Conservation (phyloP, 2,888 invertebrate species). For the Dioctria rufipes region DNA sequence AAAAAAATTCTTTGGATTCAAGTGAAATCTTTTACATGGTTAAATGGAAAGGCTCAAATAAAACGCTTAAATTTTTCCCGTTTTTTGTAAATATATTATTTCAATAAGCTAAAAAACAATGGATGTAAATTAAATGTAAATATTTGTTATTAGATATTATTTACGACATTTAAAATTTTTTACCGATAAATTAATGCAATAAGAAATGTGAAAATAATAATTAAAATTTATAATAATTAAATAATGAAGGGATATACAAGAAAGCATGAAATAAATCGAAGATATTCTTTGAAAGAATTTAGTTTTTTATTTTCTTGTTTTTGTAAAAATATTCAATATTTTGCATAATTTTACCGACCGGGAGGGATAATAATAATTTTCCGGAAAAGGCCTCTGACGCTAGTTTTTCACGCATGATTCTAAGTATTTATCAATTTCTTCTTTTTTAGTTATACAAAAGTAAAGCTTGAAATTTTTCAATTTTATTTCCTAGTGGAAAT, state of each 20-base stretch:
- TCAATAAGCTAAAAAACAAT: conserved; percentile 32
- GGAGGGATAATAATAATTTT: no score
- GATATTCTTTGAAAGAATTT: background rate
- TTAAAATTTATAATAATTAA: conserved; percentile 15
- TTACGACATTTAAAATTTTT: conserved; percentile 40
- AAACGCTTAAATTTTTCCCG: conserved; percentile 36
- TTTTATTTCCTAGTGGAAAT: background rate
- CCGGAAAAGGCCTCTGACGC: no score
- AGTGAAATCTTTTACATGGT: background rate
- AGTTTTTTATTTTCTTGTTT: background rate
- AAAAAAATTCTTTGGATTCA: background rate
- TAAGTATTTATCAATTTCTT: background rate
- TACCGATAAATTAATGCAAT: conserved; percentile 40
- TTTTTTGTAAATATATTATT: conserved; percentile 46
- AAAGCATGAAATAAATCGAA: conserved; percentile 11
- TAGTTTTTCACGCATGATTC: no score
- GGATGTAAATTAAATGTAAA: conserved; percentile 46
- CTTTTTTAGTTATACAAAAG: background rate
- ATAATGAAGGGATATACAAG: background rate
- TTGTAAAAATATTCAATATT: no score
- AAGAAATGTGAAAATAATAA: conserved; percentile 25
- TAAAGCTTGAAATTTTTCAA: background rate
- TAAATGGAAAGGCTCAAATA: conserved; percentile 36
- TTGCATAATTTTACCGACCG: no score
- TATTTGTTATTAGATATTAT: conserved; percentile 49